Evolutionary conservation across 1,140 invertebrate genomes (phyloP), one percentile per base, ranked within the genome.

Genomic region (Drosophila nikananu): DNA sequence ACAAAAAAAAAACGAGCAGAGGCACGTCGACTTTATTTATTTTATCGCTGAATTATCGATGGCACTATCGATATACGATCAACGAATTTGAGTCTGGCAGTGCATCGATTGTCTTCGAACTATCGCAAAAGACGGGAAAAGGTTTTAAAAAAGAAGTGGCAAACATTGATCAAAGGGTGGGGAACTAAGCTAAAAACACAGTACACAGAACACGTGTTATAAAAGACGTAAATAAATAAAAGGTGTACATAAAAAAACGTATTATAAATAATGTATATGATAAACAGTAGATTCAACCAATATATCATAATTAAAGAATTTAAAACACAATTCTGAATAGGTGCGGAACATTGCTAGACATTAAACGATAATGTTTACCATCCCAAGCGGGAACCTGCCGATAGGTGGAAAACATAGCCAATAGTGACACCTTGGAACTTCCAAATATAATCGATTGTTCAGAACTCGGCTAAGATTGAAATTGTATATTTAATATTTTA

Each of bases 1-100:
- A 73, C 60, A 74, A 61, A 70, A 59, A 82, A 67, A 84, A 84
- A 62, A 65, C 72, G 66, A 73, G 63, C 60, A 59, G 49, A 35
- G 51, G 30, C 61, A 68, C 25, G 59, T 52, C 70, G 64, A 83
- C 77, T 83, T 83, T 83, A 83, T 83, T 82, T 81, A 81, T 81
- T 83, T 83, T 83, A 79, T 76, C 80, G 76, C 80, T 82, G 35
- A 17, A 61, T 12, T 32, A 55, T 62, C 46, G 60, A 44, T 60
- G 37, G 15, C 9, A 21, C 46, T 57, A 77, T 72, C 66, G 65
- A 37, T 49, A 44, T 13, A 12, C 49, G 55, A 74, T 58, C 55
- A 13, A 21, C 19, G 5, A 12, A 23, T 35, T 5, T 23, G 12
- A 21, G 27, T 30, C 37, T 35, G 23, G 23, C 19, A 2, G 27